phyloP scores from a whole-genome alignment of 2,888 invertebrate genomes.

The Mythimna vitellina region DNA sequence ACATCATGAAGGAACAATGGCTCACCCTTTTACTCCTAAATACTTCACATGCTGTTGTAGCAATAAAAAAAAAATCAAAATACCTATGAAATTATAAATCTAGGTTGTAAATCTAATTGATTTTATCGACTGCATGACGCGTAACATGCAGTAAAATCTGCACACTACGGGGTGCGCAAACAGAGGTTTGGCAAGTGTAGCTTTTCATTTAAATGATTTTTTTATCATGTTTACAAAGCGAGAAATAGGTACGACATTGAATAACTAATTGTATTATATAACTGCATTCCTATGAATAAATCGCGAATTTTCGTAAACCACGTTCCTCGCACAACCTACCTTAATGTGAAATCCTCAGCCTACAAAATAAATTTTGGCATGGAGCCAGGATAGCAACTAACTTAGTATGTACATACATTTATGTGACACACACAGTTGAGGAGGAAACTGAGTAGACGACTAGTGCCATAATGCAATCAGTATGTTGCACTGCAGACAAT shows the following conservation, averaged over 20 bases:
- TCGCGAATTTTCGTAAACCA: conserved; percentile 7
- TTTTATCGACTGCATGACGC: conserved; percentile 1
- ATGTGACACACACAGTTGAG: conserved; percentile 7
- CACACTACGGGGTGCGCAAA: neutral
- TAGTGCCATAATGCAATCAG: conserved; percentile 21
- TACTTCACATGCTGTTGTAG: neutral
- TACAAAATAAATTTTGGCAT: conserved; percentile 44
- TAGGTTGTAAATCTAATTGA: neutral
- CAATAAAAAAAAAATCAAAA: neutral
- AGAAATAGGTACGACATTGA: neutral
- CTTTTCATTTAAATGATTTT: neutral
- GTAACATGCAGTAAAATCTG: neutral
- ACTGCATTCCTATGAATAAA: neutral
- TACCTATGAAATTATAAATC: neutral
- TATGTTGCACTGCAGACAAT: conserved; percentile 13
- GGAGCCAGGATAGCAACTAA: conserved; percentile 21
- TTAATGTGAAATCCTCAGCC: conserved; percentile 12
- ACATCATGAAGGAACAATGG: neutral
- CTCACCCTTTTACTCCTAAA: neutral
- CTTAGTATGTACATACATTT: conserved; percentile 18
- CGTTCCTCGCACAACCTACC: conserved; percentile 34
- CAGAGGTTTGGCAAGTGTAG: neutral
- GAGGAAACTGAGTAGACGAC: neutral
- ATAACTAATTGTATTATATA: neutral
- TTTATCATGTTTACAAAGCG: neutral